These are phyloP conservation scores for Drosophila nr. fundita DNA, from an alignment of 2,888 invertebrate genomes.

Conservation along the genomic window DNA sequence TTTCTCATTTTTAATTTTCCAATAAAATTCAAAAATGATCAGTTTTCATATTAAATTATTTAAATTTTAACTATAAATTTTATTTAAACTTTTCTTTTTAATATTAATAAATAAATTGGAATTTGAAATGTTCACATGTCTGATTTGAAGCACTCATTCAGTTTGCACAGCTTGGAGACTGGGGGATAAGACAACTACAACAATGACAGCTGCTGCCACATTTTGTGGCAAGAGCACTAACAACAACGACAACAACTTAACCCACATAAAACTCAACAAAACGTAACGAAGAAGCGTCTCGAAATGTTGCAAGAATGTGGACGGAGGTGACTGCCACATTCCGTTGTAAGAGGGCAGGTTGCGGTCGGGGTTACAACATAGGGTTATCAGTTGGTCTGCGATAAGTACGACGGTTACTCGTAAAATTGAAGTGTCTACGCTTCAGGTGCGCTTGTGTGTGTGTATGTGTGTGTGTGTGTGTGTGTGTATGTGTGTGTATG, in stretches of 20 bases:
- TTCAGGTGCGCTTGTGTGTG: constrained; percentile 15
- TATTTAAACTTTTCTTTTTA: not conserved
- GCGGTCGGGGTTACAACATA: constrained; percentile 9
- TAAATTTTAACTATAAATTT: too few species aligned
- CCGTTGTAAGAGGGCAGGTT: not conserved
- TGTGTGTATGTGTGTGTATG: constrained; percentile 14
- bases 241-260: constrained; percentile 42
- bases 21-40: not conserved
- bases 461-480: constrained; percentile 9
- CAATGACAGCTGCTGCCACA: constrained; percentile 43
- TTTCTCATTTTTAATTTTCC: not conserved
- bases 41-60: not conserved
- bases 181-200: constrained; percentile 7
- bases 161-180: not conserved
- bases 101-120: not conserved
- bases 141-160: not conserved
- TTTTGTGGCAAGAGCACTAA: constrained; percentile 26
- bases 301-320: constrained; percentile 30
- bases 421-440: constrained; percentile 55
- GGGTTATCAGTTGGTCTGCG: constrained; percentile 42
- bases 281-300: constrained; percentile 54
- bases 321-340: constrained; percentile 35
- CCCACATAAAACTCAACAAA: constrained; percentile 64
- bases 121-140: not conserved
- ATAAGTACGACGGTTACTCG: constrained; percentile 56